Evolutionary conservation across 2,888 invertebrate genomes (phyloP).

Genomic region (Drosophila nigritarsus): DNA sequence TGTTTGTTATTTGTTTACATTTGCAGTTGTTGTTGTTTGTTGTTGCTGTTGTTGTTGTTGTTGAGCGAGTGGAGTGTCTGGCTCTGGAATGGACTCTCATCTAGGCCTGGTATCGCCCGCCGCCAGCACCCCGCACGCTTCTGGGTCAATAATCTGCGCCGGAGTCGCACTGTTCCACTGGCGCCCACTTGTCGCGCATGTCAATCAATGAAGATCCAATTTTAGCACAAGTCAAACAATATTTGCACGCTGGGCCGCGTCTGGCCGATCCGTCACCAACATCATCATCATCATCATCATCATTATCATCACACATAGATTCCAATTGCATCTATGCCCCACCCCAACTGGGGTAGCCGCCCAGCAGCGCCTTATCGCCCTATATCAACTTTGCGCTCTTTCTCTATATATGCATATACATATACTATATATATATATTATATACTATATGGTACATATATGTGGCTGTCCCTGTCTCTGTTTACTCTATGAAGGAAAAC

Average conservation of each 20-base stretch:
- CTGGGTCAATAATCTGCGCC: conserved; percentile 78
- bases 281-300: conserved; percentile 9
- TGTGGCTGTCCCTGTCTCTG: conserved; percentile 3
- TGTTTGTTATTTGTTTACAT: conserved; percentile 55
- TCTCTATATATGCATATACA: neutral
- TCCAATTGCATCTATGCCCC: conserved; percentile 29
- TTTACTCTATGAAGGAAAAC: conserved; percentile 25
- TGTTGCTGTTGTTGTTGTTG: conserved; percentile 24
- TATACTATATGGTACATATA: neutral
- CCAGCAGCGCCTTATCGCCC: conserved; percentile 37
- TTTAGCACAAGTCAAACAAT: conserved; percentile 81
- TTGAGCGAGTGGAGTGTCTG: conserved; percentile 27
- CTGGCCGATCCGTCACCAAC: conserved; percentile 22
- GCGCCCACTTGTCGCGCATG: conserved; percentile 72
- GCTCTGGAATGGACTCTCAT: conserved; percentile 62
- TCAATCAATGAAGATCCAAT: conserved; percentile 81
- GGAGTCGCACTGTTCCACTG: conserved; percentile 58
- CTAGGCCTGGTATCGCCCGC: conserved; percentile 65
- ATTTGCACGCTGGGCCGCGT: conserved; percentile 56
- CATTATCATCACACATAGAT: conserved; percentile 21
- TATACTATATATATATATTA: neutral
- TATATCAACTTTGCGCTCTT: conserved; percentile 5
- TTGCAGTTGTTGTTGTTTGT: conserved; percentile 13
- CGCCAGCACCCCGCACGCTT: conserved; percentile 57
- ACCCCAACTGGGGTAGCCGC: conserved; percentile 41